phyloP scores from a whole-genome alignment of 1,140 invertebrate species.

The Popillia japonica region DNA sequence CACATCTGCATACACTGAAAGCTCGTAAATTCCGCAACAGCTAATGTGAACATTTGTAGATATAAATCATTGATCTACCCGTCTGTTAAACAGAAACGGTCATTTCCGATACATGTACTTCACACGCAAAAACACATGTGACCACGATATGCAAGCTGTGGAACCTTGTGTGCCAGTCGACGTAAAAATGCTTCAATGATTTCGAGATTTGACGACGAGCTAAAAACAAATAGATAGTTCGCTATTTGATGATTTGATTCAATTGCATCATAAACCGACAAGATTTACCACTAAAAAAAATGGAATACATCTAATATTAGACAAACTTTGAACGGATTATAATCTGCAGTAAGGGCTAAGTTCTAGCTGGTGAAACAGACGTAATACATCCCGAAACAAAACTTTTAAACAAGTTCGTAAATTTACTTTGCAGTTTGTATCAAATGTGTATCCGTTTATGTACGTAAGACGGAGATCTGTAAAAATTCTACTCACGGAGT shows the following conservation, averaged over 20 bases:
- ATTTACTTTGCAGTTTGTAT: conserved; percentile 20
- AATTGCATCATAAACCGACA: background rate
- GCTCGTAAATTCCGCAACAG: conserved; percentile 1
- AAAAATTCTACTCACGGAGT: conserved; percentile 33
- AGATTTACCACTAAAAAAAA: background rate
- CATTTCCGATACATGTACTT: conserved; percentile 49
- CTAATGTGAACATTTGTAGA: conserved; percentile 28
- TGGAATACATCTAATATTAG: background rate
- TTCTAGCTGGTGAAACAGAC: background rate
- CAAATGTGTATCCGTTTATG: conserved; percentile 15
- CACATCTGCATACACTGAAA: background rate
- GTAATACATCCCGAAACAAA: background rate
- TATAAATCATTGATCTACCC: conserved; percentile 34
- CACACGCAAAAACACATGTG: conserved; percentile 46
- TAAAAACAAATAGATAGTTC: background rate
- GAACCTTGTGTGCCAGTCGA: conserved; percentile 45
- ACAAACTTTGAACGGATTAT: background rate
- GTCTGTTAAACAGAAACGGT: conserved; percentile 31
- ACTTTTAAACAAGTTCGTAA: conserved; percentile 24
- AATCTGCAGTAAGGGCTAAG: background rate
- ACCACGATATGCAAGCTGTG: conserved; percentile 43
- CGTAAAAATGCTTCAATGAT: conserved; percentile 42
- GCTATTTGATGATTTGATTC: background rate
- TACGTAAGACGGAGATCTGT: background rate
- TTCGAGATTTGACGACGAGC: conserved; percentile 13